These are phyloP conservation scores for Uloborus plumipes DNA, from an alignment of 2,888 invertebrate genomes.

Conservation along the genomic window DNA sequence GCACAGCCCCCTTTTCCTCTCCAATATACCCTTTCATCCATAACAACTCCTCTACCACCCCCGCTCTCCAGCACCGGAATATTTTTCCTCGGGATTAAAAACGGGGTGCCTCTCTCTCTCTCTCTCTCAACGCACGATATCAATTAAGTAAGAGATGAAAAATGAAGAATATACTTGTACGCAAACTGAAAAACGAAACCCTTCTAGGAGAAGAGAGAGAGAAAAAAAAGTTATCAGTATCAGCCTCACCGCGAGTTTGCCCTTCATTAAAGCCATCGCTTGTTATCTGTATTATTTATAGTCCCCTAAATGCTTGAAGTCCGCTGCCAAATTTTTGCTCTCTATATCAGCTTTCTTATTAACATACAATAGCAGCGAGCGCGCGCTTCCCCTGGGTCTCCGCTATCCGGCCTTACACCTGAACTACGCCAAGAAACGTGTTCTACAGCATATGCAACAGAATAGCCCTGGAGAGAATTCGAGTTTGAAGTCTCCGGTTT, in stretches of 20 bases:
- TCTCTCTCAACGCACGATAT: constrained; percentile 51
- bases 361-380: constrained; percentile 19
- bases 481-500: constrained; percentile 19
- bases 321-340: too few species aligned
- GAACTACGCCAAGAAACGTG: constrained; percentile 35
- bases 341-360: constrained; percentile 18
- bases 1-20: constrained; percentile 14
- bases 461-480: constrained; percentile 45
- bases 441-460: constrained; percentile 5
- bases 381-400: constrained; percentile 32
- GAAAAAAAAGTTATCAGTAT: constrained; percentile 13
- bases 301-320: too few species aligned
- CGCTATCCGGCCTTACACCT: constrained; percentile 47
- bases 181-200: constrained; percentile 8
- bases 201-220: constrained; percentile 1
- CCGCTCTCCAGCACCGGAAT: constrained; percentile 4
- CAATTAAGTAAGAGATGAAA: constrained; percentile 51
- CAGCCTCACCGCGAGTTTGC: constrained; percentile 9
- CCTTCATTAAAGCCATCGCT: constrained; percentile 56
- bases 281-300: constrained; percentile 64
- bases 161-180: constrained; percentile 42
- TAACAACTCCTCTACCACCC: constrained; percentile 29
- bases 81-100: constrained; percentile 51
- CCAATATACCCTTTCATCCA: constrained; percentile 59
- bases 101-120: constrained; percentile 24